Evolutionary conservation across 2,113 vertebrate species (phyloP).

Genomic region (Amblyopsis rosae): DNA sequence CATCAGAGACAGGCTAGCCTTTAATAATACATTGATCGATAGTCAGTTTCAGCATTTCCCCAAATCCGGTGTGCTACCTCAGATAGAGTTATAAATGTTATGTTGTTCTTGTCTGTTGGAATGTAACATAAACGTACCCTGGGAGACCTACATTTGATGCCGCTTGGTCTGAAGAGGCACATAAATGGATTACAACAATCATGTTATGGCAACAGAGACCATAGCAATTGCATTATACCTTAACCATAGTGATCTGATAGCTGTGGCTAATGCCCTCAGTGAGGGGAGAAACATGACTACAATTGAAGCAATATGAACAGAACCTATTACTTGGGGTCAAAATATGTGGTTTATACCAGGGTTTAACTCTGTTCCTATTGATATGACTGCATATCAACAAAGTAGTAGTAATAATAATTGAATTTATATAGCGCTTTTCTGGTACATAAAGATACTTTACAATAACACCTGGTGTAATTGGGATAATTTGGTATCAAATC

Average conservation of each 20-base stretch:
- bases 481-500: too few relatives aligned
- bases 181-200: constrained; percentile 64
- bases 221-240: constrained; percentile 58
- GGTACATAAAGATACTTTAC: too few relatives aligned
- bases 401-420: too few relatives aligned
- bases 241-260: constrained; percentile 47
- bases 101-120: constrained; percentile 2
- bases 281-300: constrained; percentile 16
- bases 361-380: neutral
- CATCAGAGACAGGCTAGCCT: too few relatives aligned
- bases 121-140: constrained; percentile 24
- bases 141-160: constrained; percentile 24
- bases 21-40: too few relatives aligned
- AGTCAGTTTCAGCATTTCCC: too few relatives aligned
- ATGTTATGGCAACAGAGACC: constrained; percentile 49
- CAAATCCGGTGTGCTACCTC: too few relatives aligned
- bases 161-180: constrained; percentile 20
- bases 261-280: constrained; percentile 31
- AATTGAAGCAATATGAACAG: neutral
- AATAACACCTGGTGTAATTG: too few relatives aligned
- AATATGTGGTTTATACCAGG: constrained; percentile 5
- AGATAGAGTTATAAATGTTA: neutral
- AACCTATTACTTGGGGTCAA: neutral
- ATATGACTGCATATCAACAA: too few relatives aligned
- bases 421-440: too few relatives aligned